Base-by-base conservation (phyloP, 2,888 invertebrate species). In the Zonitis immaculata region DNA sequence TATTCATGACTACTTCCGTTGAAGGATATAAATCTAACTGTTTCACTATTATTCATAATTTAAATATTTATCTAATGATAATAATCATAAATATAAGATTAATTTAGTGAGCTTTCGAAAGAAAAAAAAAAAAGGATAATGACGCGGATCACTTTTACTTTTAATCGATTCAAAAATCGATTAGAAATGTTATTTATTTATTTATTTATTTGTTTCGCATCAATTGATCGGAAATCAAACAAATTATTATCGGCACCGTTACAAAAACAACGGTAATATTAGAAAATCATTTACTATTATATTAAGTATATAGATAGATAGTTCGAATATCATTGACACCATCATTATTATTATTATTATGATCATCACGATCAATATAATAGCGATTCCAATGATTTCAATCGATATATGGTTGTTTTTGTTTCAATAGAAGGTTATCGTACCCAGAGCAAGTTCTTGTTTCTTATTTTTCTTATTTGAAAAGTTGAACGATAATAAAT, bases 101-200 rank as follows among this genome's bases (percentile, higher is more conserved):
- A n/a, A n/a, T n/a, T n/a, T n/a, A n/a, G n/a, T n/a, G n/a, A n/a
- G n/a, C n/a, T n/a, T n/a, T n/a, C n/a, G n/a, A n/a, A n/a, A n/a
- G n/a, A n/a, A n/a, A n/a, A n/a, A n/a, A n/a, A n/a, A n/a, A n/a
- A n/a, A n/a, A n/a, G n/a, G n/a, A n/a, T n/a, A n/a, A n/a, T n/a
- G n/a, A n/a, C n/a, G n/a, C n/a, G n/a, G n/a, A 39, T 39, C 39
- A 39, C 39, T 39, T 39, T 39, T 11, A 39, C 39, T 39, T 39
- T 39, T 18, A 39, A 18, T 9, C 8, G 16, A 11, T 39, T 18
- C 16, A 3, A 39, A 14, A 35, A 32, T 35, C 16, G 16, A 35
- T 35, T 35, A 35, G 30, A n/a, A n/a, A n/a, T n/a, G n/a, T n/a
- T n/a, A n/a, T n/a, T n/a, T n/a, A n/a, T n/a, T n/a, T n/a, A n/a